These are phyloP conservation scores for Papilio helenus DNA, from an alignment of 1,140 invertebrate species.

Conservation along the genomic window DNA sequence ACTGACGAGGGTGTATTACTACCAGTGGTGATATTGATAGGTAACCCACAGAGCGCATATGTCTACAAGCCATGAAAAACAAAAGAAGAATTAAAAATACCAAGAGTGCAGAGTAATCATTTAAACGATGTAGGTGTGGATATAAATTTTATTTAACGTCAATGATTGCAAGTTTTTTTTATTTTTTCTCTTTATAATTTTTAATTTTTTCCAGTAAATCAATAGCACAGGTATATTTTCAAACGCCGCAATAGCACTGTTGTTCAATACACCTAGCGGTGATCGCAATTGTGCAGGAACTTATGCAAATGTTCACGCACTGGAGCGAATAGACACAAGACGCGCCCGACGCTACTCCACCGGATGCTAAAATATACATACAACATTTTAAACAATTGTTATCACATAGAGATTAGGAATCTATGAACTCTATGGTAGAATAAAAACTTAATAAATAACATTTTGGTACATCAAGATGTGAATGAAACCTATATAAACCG, in stretches of 20 bases:
- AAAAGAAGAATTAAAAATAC: not conserved
- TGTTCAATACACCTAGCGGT: not conserved
- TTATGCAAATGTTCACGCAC: not conserved
- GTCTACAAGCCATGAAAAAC: not conserved
- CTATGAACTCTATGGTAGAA: not conserved
- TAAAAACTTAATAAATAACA: not conserved
- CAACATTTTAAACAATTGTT: not conserved
- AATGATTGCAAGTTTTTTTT: not conserved
- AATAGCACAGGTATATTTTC: not conserved
- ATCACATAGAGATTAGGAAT: not conserved
- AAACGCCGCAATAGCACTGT: not conserved
- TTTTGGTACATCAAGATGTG: too few relatives aligned
- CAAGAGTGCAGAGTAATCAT: not conserved
- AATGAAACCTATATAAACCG: not conserved
- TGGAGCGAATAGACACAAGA: not conserved
- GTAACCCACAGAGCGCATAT: too few relatives aligned
- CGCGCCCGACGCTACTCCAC: not conserved
- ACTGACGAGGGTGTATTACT: not conserved
- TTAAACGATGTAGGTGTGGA: not conserved
- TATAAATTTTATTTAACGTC: not conserved
- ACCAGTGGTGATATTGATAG: too few relatives aligned
- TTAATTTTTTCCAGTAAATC: not conserved
- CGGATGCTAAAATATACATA: conserved; percentile 25
- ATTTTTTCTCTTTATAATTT: not conserved
- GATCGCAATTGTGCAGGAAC: not conserved